A percentile compares a stretch with the other conserved stretches of the same genome.
These are phyloP conservation scores for Elysia crispata DNA, from an alignment of 2,888 invertebrate genomes.

Conservation along the genomic window DNA sequence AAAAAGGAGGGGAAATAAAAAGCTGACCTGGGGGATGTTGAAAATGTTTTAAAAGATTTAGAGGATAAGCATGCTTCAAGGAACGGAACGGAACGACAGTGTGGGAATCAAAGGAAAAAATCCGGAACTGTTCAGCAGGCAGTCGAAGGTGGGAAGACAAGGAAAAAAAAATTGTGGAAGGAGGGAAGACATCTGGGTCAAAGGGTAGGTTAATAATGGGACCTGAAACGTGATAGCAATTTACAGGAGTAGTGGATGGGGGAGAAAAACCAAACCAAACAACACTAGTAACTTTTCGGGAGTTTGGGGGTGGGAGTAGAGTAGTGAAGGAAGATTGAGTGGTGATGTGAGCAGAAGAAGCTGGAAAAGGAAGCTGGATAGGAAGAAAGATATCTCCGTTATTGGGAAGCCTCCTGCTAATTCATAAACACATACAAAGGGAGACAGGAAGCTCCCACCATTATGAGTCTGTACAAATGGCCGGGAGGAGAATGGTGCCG, in stretches of 20 bases:
- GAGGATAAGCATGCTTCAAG: neutral
- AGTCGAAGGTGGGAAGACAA: too few species aligned
- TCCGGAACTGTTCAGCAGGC: too few species aligned
- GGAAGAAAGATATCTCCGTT: neutral
- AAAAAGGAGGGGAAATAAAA: neutral
- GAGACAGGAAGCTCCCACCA: too few species aligned
- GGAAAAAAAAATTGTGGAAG: neutral
- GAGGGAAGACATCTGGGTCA: conserved; percentile 1
- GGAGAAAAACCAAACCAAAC: neutral
- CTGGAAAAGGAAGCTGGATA: neutral
- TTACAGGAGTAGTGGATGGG: neutral
- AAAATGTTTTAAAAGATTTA: neutral
- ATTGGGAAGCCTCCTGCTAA: too few species aligned
- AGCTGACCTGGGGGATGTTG: neutral
- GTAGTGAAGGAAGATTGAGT: conserved; percentile 23
- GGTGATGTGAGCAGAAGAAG: conserved; percentile 22
- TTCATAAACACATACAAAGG: too few species aligned
- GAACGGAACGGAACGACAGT: neutral
- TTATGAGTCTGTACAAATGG: too few species aligned
- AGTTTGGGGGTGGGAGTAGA: neutral
- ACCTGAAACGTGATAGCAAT: too few species aligned
- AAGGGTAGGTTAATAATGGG: too few species aligned
- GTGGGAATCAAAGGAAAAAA: too few species aligned
- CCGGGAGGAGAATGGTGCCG: too few species aligned
- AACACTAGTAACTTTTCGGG: neutral